Conservation (phyloP, 2,888 invertebrate species). For the Chelonus formosanus region DNA sequence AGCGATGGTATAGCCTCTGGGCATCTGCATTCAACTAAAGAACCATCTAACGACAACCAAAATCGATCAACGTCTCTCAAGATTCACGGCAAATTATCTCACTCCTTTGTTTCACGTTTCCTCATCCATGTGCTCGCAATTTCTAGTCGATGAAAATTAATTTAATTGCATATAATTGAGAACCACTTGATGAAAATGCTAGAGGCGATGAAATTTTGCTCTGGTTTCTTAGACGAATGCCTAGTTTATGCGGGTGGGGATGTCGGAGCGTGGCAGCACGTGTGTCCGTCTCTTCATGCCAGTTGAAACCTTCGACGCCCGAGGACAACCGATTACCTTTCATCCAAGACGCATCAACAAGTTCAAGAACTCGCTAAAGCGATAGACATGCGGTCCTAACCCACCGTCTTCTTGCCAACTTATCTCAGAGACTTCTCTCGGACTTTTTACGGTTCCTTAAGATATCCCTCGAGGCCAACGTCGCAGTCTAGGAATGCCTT, state of each 20-base stretch:
- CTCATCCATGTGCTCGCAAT: conserved; percentile 7
- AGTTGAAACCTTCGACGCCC: conserved; percentile 52
- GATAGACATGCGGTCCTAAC: no score
- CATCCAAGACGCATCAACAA: conserved; percentile 53
- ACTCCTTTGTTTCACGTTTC: conserved; percentile 1
- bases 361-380: conserved; percentile 7
- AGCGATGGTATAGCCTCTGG: conserved; percentile 46
- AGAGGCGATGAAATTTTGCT: conserved; percentile 14
- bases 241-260: conserved; percentile 46
- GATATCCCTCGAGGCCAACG: conserved; percentile 16
- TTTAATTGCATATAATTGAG: conserved; percentile 24
- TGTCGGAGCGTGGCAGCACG: conserved; percentile 52
- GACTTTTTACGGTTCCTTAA: conserved; percentile 22
- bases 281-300: conserved; percentile 50
- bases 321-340: conserved; percentile 57
- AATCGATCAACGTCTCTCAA: conserved; percentile 17
- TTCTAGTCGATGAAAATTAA: conserved; percentile 17
- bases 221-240: no score
- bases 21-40: background rate
- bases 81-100: conserved; percentile 13
- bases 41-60: background rate
- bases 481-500: conserved; percentile 36
- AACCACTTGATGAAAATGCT: conserved; percentile 11
- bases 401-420: background rate
- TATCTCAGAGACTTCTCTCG: conserved; percentile 12